Evolutionary conservation across 53 echinoderm and acorn worm species (phyloP), one percentile per base, ranked within the genome.

Genomic region (Arbacia lixula): DNA sequence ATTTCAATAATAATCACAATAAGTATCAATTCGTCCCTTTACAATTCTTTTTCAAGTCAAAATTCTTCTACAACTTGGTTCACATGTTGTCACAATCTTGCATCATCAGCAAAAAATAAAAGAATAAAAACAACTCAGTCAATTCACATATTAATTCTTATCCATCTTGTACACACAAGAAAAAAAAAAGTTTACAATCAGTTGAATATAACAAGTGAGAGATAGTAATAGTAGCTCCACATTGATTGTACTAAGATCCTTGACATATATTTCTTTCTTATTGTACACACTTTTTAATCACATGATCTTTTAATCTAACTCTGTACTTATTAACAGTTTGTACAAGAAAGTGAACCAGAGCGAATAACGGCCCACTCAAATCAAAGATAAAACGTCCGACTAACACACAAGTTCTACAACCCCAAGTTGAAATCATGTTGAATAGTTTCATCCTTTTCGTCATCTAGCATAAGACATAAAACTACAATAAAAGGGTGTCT

Each of bases 201-300:
- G 34, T 74, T 74, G 54, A 77, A 77, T 77, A 77, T 77, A 77
- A 60, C 78, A 77, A 77, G 57, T 57, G 57, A 77, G 57, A 56
- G 37, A 77, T 77, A 58, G 57, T 41, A 36, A 60, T 77, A 60
- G 78, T 34, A 60, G 60, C 58, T 74, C 53, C 72, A 74, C 69
- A 69, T 69, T 69, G 27, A 69, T 69, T 74, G 52, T 74, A 74
- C 53, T 77, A 35, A 56, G 56, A 32, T 38, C 77, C 37, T 35
- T 58, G 35, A 77, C 77, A 77, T 77, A 77, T 57, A 77, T 77
- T 69, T 69, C 14, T 69, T 69, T 43, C 55, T 77, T 58, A 58
- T 42, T 77, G 77, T 77, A 77, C 77, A 77, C 58, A 77, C 77
- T 77, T 77, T 37, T 37, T 41, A 36, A 57, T 58, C 56, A 19